These are phyloP conservation scores for Sialis lutaria DNA, from an alignment of 2,888 invertebrate genomes.

Conservation along the genomic window DNA sequence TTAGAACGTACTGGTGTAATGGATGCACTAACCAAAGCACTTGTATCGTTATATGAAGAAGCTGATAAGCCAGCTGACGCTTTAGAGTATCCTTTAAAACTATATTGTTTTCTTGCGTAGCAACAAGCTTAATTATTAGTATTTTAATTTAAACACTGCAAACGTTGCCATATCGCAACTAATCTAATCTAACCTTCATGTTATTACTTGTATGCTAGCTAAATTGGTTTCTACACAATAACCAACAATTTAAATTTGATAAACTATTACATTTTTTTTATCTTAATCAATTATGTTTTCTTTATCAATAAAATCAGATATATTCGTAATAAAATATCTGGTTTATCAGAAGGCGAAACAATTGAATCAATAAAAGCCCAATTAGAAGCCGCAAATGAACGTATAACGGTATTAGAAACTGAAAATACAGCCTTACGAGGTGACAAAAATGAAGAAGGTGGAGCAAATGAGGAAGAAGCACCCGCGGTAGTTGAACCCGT, in stretches of 20 bases:
- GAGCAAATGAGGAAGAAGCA: neutral
- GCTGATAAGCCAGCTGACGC: slow-evolving; percentile 71
- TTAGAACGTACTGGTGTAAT: slow-evolving; percentile 76
- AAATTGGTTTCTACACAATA: no score
- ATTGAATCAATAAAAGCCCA: slow-evolving; percentile 21
- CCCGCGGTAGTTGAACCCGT: neutral
- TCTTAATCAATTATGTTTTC: no score
- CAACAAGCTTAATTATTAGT: no score
- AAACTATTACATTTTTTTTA: no score
- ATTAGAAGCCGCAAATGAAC: slow-evolving; percentile 37
- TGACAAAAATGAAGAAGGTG: slow-evolving; percentile 7
- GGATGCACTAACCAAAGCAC: slow-evolving; percentile 71
- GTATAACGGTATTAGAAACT: slow-evolving; percentile 41
- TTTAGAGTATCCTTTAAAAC: slow-evolving; percentile 43
- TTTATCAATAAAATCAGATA: slow-evolving; percentile 21
- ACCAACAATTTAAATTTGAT: no score
- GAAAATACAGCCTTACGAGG: slow-evolving; percentile 25
- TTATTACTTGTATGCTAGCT: no score
- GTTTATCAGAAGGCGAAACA: slow-evolving; percentile 24
- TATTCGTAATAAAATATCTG: slow-evolving; percentile 30
- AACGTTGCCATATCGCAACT: no score
- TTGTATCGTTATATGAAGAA: slow-evolving; percentile 72
- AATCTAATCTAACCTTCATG: no score
- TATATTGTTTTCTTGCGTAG: neutral
- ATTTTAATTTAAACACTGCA: no score